phyloP scores from a whole-genome alignment of 2,797 vertebrate genomes.

The Naso thynnoides region DNA sequence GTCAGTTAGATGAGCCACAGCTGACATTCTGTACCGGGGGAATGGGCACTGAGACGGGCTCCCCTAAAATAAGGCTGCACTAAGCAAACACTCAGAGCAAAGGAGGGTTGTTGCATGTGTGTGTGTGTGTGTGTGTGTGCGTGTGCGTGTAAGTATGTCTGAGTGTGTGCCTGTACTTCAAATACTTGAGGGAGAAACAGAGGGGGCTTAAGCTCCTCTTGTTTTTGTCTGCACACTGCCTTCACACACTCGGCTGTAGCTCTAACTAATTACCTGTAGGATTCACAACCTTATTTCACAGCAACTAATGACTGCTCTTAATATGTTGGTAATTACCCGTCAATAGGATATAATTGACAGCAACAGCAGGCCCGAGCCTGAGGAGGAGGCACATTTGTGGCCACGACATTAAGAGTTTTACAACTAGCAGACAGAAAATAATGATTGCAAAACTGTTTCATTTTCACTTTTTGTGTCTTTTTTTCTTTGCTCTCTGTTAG shows the following conservation, averaged over 20 bases:
- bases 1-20: conserved; percentile 67
- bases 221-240: conserved; percentile 54
- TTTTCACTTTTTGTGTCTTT: neutral
- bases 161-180: conserved; percentile 25
- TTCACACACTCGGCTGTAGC: conserved; percentile 53
- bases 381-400: conserved; percentile 25
- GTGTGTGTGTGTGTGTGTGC: conserved; percentile 24
- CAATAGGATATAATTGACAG: conserved; percentile 77
- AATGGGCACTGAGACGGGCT: conserved; percentile 29
- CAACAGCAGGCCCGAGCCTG: conserved; percentile 47
- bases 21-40: conserved; percentile 68
- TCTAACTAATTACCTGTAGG: conserved; percentile 77
- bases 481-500: neutral
- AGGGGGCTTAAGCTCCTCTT: conserved; percentile 53
- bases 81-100: conserved; percentile 49
- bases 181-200: conserved; percentile 66
- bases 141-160: conserved; percentile 1
- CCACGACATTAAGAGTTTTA: conserved; percentile 54
- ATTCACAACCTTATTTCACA: conserved; percentile 71
- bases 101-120: conserved; percentile 4
- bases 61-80: conserved; percentile 34
- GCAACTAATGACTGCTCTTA: conserved; percentile 72
- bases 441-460: conserved; percentile 11
- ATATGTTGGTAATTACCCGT: conserved; percentile 78
- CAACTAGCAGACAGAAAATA: conserved; percentile 46